Evolutionary conservation across 2,888 invertebrate genomes (phyloP), one percentile per base, ranked within the genome.

Genomic region (Thyatira batis): DNA sequence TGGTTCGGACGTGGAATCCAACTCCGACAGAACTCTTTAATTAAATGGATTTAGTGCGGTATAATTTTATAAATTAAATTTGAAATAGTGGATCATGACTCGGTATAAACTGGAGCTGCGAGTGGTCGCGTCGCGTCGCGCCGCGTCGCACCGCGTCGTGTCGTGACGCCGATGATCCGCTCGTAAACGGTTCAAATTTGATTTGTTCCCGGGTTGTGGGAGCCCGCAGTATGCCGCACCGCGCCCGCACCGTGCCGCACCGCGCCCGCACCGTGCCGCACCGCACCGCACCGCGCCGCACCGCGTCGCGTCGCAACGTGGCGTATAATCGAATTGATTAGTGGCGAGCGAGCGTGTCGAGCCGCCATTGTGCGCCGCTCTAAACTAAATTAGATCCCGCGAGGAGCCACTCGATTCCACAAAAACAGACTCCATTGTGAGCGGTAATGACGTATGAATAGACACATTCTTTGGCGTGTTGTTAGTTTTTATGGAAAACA

Each of bases 271-370:
- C 49, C 45, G 21, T 5, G 33, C 28, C 11, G 28, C 27, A 28
- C 28, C 28, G 28, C 11, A 11, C 1, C 11, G 11, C 11, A 11
- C 11, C 33, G 33, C 33, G 13, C 0, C 28, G 5, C 3, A 30
- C 49, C 30, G 45, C n/a, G 46, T 23, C 46, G 50, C 45, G 20
- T 28, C 49, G 48, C 58, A 54, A 54, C 53, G 55, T 45, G 55
- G 56, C 67, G 51, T 69, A 57, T 81, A 75, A 79, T 80, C 76
- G 63, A 77, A 80, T 82, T 76, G 71, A 76, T 81, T 78, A 79
- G 67, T 48, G 53, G 55, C 54, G 49, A 61, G 72, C 65, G 67
- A 73, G 67, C 70, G 77, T 69, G 65, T 61, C 71, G 67, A 56
- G 50, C 56, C 44, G 54, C 39, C 56, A 64, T 67, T 67, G 57